A percentile compares a stretch with the other conserved stretches of the same genome.
Conservation (phyloP, 53 echinoderm and acorn worm species). For the Echinometra lucunter region DNA sequence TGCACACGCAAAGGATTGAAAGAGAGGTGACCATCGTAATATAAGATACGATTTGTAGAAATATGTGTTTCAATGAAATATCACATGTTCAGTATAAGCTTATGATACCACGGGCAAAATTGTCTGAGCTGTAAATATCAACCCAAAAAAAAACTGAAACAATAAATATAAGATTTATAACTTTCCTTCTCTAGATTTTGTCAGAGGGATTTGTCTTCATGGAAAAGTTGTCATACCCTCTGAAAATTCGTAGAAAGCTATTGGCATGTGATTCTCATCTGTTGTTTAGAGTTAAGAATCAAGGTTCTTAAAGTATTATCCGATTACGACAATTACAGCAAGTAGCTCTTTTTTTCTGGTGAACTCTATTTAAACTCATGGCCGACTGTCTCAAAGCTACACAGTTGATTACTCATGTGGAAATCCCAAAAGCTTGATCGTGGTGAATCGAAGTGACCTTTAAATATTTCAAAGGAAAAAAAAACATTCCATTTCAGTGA, state of each 20-base stretch:
- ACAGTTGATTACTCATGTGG: constrained; percentile 6
- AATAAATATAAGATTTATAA: too few relatives aligned
- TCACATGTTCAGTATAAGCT: too few relatives aligned
- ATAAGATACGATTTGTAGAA: too few relatives aligned
- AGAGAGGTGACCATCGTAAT: too few relatives aligned
- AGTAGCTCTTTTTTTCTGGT: background rate
- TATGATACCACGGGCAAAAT: too few relatives aligned
- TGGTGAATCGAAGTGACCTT: background rate
- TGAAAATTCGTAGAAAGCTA: background rate
- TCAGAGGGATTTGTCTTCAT: too few relatives aligned
- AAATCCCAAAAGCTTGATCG: background rate
- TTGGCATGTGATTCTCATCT: too few relatives aligned
- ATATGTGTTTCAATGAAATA: too few relatives aligned
- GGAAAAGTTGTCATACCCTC: background rate
- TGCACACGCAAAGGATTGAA: too few relatives aligned
- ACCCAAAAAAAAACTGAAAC: too few relatives aligned
- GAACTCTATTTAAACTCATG: constrained; percentile 8
- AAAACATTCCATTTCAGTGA: background rate
- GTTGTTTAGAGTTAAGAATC: background rate
- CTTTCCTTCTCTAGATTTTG: too few relatives aligned
- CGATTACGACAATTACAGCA: background rate
- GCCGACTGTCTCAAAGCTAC: background rate
- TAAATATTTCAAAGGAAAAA: background rate
- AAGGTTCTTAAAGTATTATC: background rate
- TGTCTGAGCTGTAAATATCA: too few relatives aligned